These are phyloP conservation scores for Neodiprion pinetum DNA, from an alignment of 1,140 invertebrate genomes.

Conservation along the genomic window DNA sequence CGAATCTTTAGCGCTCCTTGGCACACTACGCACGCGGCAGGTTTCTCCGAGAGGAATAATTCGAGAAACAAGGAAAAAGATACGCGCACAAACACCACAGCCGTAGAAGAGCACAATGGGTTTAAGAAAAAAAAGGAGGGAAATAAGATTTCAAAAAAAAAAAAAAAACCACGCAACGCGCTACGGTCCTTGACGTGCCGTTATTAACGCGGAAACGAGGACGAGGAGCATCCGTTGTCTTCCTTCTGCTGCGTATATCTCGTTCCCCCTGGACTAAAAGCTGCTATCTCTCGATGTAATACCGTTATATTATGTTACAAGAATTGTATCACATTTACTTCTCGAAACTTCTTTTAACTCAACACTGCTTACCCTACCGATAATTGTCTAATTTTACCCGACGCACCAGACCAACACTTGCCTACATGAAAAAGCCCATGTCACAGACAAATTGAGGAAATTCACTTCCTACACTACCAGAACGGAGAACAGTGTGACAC, in stretches of 20 bases:
- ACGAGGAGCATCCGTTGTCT: neutral
- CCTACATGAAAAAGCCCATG: conserved; percentile 22
- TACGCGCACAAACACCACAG: neutral
- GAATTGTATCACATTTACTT: conserved; percentile 18
- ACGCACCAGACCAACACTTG: conserved; percentile 16
- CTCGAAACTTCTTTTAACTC: conserved; percentile 20
- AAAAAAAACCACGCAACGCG: neutral
- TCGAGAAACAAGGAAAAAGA: conserved; percentile 15
- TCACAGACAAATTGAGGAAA: conserved; percentile 27
- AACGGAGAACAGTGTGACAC: conserved; percentile 34
- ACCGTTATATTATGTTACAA: conserved; percentile 28
- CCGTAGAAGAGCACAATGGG: too few species aligned
- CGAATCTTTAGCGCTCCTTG: conserved; percentile 1
- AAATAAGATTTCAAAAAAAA: neutral
- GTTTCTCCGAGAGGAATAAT: neutral
- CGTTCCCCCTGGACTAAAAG: neutral
- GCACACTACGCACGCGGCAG: neutral
- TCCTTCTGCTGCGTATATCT: conserved; percentile 4
- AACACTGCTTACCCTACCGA: conserved; percentile 20
- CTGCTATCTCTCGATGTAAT: neutral
- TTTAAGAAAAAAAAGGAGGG: neutral
- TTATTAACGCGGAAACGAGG: neutral
- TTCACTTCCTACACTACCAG: conserved; percentile 32
- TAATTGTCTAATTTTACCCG: conserved; percentile 24
- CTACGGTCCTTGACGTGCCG: neutral